phyloP scores from a whole-genome alignment of 2,113 vertebrate species.

The Sula dactylatra region DNA sequence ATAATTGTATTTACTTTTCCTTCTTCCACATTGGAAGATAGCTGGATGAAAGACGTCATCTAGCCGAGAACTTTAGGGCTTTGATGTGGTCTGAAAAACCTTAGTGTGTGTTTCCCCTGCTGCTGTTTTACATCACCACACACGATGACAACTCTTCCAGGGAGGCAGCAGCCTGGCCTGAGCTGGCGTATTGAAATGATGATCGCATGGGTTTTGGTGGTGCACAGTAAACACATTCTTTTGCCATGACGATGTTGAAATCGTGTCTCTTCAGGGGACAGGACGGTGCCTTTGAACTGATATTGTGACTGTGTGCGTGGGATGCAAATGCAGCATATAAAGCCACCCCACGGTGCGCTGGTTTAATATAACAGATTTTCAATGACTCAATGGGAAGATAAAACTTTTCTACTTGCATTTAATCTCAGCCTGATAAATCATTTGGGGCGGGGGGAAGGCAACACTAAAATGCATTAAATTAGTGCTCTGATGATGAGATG shows the following conservation, averaged over 20 bases:
- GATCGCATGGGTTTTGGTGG: neutral
- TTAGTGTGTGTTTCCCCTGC: neutral
- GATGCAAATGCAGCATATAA: neutral
- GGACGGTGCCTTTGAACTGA: neutral
- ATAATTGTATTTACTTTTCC: neutral
- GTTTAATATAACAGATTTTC: conserved; percentile 15
- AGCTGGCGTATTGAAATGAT: neutral
- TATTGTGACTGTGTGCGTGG: neutral
- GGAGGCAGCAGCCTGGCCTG: neutral
- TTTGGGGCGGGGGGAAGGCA: fast-evolving
- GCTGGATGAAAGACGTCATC: neutral
- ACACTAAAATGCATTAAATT: neutral
- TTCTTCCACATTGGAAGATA: neutral
- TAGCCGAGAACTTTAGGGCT: neutral
- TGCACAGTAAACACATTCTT: neutral
- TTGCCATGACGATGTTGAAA: neutral
- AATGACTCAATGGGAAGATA: neutral
- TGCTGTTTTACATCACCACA: neutral
- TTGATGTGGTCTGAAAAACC: neutral
- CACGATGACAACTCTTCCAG: neutral
- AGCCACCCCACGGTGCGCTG: neutral
- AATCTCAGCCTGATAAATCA: conserved; percentile 3
- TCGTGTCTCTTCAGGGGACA: neutral
- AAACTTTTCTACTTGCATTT: neutral
- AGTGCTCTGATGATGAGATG: neutral